Percentiles rank a stretch among this genome's conserved stretches.
phyloP scores from a whole-genome alignment of 2,113 vertebrate species.

The Bos taurus region DNA sequence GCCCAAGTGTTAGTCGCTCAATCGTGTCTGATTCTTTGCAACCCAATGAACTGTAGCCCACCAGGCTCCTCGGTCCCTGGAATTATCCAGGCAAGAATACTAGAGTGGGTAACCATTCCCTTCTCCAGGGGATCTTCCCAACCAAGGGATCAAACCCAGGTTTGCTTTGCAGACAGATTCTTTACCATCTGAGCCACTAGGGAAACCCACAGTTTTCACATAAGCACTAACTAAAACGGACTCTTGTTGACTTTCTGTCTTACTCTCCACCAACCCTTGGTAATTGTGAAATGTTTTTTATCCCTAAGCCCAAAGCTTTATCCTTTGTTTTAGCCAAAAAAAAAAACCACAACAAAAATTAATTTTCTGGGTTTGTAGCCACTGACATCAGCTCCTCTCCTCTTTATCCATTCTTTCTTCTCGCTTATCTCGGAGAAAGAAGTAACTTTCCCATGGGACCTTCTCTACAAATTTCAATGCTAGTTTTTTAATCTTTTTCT shows the following conservation, averaged over 20 bases:
- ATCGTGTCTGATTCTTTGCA: too few relatives aligned
- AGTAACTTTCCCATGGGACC: background rate
- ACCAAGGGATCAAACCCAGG: background rate
- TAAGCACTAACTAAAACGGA: background rate
- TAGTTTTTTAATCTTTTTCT: background rate
- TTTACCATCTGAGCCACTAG: background rate
- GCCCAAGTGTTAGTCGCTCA: too few relatives aligned
- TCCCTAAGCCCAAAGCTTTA: background rate
- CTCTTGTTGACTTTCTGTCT: background rate
- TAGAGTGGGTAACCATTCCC: too few relatives aligned
- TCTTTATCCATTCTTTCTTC: background rate
- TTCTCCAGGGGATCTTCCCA: too few relatives aligned
- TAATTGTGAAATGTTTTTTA: slow-evolving; percentile 17
- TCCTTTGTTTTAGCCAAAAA: background rate
- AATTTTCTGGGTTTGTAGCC: background rate
- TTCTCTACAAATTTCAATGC: background rate
- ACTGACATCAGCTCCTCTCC: background rate
- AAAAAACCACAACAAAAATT: background rate
- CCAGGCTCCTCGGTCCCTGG: too few relatives aligned
- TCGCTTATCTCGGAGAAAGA: background rate
- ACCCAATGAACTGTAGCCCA: too few relatives aligned
- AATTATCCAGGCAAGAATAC: too few relatives aligned
- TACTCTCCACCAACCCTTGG: background rate
- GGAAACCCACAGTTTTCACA: background rate
- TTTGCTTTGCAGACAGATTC: background rate